phyloP scores from a whole-genome alignment of 2,113 vertebrate species.

The Dissostichus mawsoni region DNA sequence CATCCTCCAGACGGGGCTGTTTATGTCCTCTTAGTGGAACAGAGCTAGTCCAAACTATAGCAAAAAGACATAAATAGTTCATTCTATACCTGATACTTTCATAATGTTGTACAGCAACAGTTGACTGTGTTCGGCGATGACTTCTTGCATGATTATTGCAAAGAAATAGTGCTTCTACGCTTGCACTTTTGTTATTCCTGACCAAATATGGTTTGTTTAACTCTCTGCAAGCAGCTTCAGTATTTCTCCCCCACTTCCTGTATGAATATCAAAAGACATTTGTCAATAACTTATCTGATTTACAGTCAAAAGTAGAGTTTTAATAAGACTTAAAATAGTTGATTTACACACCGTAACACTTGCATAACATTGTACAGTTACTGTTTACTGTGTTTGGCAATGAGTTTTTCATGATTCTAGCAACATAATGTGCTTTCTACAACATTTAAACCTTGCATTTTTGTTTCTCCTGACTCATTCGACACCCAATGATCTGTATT shows the following conservation, averaged over 20 bases:
- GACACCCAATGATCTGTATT: too few relatives aligned
- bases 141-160: not conserved
- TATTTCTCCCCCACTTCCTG: not conserved
- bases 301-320: not conserved
- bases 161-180: not conserved
- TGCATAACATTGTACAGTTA: too few relatives aligned
- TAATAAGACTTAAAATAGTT: too few relatives aligned
- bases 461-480: too few relatives aligned
- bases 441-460: too few relatives aligned
- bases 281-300: not conserved
- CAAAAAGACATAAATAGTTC: not conserved
- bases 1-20: not conserved
- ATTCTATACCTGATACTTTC: not conserved
- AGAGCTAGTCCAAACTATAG: not conserved
- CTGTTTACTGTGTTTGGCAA: too few relatives aligned
- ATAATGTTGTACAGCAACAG: not conserved
- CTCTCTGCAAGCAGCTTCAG: not conserved
- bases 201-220: not conserved
- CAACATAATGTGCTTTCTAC: too few relatives aligned
- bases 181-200: constrained; percentile 11
- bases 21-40: not conserved
- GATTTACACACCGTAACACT: too few relatives aligned
- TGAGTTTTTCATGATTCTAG: too few relatives aligned
- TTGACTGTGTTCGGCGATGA: not conserved
- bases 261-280: not conserved